These are phyloP conservation scores for Atlantisia rogersi DNA, from an alignment of 2,113 vertebrate genomes.

Conservation along the genomic window DNA sequence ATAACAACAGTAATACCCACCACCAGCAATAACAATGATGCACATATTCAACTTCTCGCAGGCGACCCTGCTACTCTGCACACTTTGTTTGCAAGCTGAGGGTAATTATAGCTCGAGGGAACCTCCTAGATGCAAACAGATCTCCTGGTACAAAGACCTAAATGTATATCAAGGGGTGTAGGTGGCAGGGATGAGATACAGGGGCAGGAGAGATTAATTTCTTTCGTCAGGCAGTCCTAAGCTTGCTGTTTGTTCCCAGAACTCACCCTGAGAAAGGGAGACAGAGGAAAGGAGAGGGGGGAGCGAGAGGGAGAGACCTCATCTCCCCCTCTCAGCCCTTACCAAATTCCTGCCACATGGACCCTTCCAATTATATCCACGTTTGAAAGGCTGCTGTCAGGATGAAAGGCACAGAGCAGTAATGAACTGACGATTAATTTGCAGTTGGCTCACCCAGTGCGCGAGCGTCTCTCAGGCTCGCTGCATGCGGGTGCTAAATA, in stretches of 20 bases:
- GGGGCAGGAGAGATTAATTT: not conserved
- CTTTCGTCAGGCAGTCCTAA: not conserved
- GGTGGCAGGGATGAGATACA: not conserved
- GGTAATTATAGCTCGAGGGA: conserved; percentile 5
- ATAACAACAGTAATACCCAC: not conserved
- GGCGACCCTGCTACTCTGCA: not conserved
- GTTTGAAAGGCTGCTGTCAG: conserved; percentile 66
- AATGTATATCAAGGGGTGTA: not conserved
- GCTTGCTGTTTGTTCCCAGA: not conserved
- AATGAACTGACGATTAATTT: conserved; percentile 75
- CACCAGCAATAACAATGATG: not conserved
- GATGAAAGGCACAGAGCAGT: conserved; percentile 66
- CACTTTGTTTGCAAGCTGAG: conserved; percentile 17
- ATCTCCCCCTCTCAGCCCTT: conserved; percentile 1
- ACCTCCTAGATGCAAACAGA: not conserved
- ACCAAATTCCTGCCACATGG: conserved; percentile 58
- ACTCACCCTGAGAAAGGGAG: not conserved
- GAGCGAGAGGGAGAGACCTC: not conserved
- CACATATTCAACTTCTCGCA: not conserved
- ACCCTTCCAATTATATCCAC: conserved; percentile 62
- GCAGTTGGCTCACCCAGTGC: conserved; percentile 64
- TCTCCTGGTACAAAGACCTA: not conserved
- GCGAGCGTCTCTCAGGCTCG: conserved; percentile 36
- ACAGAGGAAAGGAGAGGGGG: not conserved
- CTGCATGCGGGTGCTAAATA: conserved; percentile 72